Evolutionary conservation across 2,888 invertebrate genomes (phyloP).

Genomic region (Drosophila tanythrix): DNA sequence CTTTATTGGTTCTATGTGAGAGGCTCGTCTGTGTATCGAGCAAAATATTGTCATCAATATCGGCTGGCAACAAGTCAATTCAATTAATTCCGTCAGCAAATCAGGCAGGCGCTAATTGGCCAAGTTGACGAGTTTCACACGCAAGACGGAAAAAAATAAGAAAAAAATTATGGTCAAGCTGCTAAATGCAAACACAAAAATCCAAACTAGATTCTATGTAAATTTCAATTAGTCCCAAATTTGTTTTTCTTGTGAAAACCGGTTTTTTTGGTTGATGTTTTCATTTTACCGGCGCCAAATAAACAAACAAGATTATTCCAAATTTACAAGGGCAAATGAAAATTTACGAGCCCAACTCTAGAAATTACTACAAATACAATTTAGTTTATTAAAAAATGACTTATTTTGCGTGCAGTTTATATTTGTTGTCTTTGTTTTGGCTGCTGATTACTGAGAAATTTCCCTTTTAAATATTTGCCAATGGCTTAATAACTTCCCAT

Average conservation of each 20-base stretch:
- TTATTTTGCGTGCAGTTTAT: not conserved
- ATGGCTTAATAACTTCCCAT: slow-evolving; percentile 34
- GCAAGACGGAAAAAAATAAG: not conserved
- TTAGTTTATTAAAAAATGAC: not conserved
- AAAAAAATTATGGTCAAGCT: slow-evolving; percentile 22
- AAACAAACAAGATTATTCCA: slow-evolving; percentile 3
- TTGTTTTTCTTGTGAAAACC: slow-evolving; percentile 8
- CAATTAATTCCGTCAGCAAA: slow-evolving; percentile 3
- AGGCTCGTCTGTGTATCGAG: slow-evolving; percentile 53
- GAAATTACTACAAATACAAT: slow-evolving; percentile 24
- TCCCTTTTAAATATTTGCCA: slow-evolving; percentile 33
- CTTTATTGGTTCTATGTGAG: slow-evolving; percentile 7
- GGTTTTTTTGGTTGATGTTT: slow-evolving; percentile 32
- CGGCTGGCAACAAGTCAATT: slow-evolving; percentile 10
- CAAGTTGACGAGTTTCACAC: slow-evolving; percentile 41
- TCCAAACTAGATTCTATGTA: slow-evolving; percentile 60
- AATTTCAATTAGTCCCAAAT: slow-evolving; percentile 38
- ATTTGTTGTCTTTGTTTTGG: not conserved
- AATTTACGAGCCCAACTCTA: slow-evolving; percentile 22
- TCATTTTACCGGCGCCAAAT: slow-evolving; percentile 27
- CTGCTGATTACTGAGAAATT: slow-evolving; percentile 9
- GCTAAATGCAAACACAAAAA: slow-evolving; percentile 58
- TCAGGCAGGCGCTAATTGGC: slow-evolving; percentile 44
- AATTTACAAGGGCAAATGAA: slow-evolving; percentile 23
- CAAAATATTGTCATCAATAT: not conserved